Base-by-base conservation (phyloP, 1,140 invertebrate genomes). In the Dreissena rostriformis region DNA sequence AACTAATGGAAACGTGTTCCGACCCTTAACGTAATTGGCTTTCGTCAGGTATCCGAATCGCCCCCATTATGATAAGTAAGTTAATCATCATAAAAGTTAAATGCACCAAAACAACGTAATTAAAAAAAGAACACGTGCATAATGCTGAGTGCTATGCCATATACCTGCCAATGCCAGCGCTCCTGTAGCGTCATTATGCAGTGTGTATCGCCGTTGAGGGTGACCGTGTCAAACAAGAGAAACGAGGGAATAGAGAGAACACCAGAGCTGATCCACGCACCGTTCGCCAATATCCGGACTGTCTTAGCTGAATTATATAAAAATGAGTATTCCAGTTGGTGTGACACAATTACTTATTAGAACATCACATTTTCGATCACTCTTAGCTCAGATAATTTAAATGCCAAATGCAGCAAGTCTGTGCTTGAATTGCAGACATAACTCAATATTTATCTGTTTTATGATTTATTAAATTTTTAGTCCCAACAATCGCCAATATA, bases 111-210 rank as follows among this genome's bases (percentile, higher is more conserved):
- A 63, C 24, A 63, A 63, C 2, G 57, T 14, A 57, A 14, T 14
- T 14, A 14, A n/a, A 57, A 14, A 57, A 57, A 14, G n/a, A 57
- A 14, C 12, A n/a, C n/a, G 55, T 14, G 11, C 17, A 15, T 17
- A 22, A 67, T 26, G 24, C 17, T 17, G 24, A 10, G 24, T 55
- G n/a, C 29, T 19, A 12, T 8, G 5, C 72, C 12, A 24, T 70
- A n/a, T 75, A 87, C 86, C 79, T 85, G 68, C 83, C 83, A 87
- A 51, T 85, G 80, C 80, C 83, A 87, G 6, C 15, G 24, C 52
- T 74, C 71, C 7, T 29, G 19, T 51, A 87, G 51, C 28, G 66
- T 68, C 39, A 87, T 85, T 1, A 67, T 78, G 61, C 86, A 63
- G 15, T 28, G 53, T 39, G 10, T 28, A 2, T 28, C 39, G 39